Percentiles rank a stretch among this genome's conserved stretches.
phyloP scores from a whole-genome alignment of 1,140 invertebrate species.

The Sarcophaga peregrina region DNA sequence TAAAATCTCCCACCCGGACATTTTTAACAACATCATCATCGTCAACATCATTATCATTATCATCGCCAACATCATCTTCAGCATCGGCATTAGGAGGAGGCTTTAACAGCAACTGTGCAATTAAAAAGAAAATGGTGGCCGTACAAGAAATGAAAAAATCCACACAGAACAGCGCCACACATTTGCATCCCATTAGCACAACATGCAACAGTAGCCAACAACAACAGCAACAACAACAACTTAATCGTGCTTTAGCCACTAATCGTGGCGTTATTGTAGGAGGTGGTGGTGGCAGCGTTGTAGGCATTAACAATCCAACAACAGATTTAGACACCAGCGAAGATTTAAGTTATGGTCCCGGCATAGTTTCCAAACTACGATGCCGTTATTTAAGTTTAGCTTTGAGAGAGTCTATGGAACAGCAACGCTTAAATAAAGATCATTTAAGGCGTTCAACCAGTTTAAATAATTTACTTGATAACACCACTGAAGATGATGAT shows the following conservation, averaged over 20 bases:
- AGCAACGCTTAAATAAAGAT: conserved; percentile 73
- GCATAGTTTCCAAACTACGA: conserved; percentile 87
- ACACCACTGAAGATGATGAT: conserved; percentile 68
- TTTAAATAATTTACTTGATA: conserved; percentile 85
- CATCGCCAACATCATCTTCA: background rate
- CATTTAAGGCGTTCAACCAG: conserved; percentile 81
- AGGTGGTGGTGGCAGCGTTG: conserved; percentile 35
- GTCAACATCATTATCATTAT: conserved; percentile 4
- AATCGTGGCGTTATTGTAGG: conserved; percentile 27
- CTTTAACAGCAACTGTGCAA: conserved; percentile 47
- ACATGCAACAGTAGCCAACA: conserved; percentile 32
- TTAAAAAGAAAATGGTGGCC: conserved; percentile 65
- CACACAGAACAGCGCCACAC: conserved; percentile 47
- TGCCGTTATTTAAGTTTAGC: conserved; percentile 86
- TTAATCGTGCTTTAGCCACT: background rate
- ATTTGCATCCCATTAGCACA: conserved; percentile 23
- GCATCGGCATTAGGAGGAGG: conserved; percentile 23
- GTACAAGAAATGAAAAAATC: conserved; percentile 65
- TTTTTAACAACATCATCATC: background rate
- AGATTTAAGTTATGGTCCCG: conserved; percentile 89
- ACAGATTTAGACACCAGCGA: conserved; percentile 67
- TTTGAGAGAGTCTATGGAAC: conserved; percentile 73
- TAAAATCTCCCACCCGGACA: conserved; percentile 5
- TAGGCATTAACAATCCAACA: background rate
- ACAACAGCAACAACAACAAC: conserved; percentile 6